A percentile compares a stretch with the other conserved stretches of the same genome.
phyloP scores from a whole-genome alignment of 2,797 vertebrate genomes.

The Buceros bicornis region DNA sequence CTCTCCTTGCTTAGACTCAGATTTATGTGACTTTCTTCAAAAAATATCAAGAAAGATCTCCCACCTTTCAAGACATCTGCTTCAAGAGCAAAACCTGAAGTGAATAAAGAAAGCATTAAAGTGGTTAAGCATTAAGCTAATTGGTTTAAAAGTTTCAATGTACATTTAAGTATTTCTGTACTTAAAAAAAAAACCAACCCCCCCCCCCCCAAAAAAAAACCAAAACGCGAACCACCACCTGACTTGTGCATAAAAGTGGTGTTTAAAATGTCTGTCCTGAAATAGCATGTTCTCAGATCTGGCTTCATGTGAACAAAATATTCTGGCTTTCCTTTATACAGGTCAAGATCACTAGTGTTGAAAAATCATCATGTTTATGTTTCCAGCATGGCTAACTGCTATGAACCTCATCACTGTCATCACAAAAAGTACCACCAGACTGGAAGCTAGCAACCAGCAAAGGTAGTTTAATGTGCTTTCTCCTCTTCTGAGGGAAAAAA shows the following conservation, averaged over 20 bases:
- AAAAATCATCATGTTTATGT: neutral
- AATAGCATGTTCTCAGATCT: neutral
- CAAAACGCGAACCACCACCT: accelerated
- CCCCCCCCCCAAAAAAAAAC: too few relatives aligned
- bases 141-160: neutral
- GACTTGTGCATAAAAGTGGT: neutral
- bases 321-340: neutral
- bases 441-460: neutral
- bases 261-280: neutral
- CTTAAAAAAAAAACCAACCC: neutral
- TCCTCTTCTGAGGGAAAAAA: neutral
- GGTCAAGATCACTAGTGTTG: neutral
- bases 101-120: neutral
- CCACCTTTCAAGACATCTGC: neutral
- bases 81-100: neutral
- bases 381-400: neutral
- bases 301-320: neutral
- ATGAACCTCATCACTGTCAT: neutral
- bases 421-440: neutral
- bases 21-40: neutral
- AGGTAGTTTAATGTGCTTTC: neutral
- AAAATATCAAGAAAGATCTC: neutral
- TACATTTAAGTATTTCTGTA: neutral
- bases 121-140: neutral
- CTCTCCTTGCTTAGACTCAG: neutral